A percentile compares a stretch with the other conserved stretches of the same genome.
Evolutionary conservation across 2,888 invertebrate genomes (phyloP).

Genomic region (Conchocele bisecta): DNA sequence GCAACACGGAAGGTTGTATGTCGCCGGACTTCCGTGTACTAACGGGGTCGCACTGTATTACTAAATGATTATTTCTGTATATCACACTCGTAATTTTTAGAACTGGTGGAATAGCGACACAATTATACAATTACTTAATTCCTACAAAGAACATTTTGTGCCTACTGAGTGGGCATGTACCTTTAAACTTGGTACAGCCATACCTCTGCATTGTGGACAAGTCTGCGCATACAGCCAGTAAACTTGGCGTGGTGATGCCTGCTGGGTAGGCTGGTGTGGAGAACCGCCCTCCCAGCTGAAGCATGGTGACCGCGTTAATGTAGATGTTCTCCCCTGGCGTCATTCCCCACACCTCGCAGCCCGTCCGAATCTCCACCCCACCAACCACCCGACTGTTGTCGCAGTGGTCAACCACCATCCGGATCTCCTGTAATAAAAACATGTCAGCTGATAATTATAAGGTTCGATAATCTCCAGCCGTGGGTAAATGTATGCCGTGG

Average conservation of each 20-base stretch:
- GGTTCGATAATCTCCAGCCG: too few species aligned
- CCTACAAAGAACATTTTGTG: too few species aligned
- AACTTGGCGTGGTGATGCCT: constrained; percentile 87
- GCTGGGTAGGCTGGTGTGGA: constrained; percentile 53
- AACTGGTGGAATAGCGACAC: too few species aligned
- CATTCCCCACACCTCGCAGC: constrained; percentile 94
- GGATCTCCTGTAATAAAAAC: constrained; percentile 50
- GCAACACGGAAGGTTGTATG: too few species aligned
- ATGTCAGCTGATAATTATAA: too few species aligned
- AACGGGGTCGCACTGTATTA: too few species aligned
- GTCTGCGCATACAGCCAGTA: constrained; percentile 97
- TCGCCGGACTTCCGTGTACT: too few species aligned
- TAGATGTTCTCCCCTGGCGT: constrained; percentile 98
- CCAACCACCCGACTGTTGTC: constrained; percentile 88
- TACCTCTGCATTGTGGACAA: constrained; percentile 94
- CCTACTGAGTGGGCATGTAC: too few species aligned
- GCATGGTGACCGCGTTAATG: constrained; percentile 95
- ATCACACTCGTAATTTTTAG: too few species aligned
- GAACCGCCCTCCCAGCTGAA: constrained; percentile 93
- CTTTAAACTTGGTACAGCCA: constrained; percentile 16
- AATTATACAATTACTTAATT: too few species aligned
- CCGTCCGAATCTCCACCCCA: constrained; percentile 93
- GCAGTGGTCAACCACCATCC: constrained; percentile 90
- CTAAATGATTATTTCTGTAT: too few species aligned
- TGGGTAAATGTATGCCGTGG: too few species aligned